Conservation (phyloP, 2,113 vertebrate genomes). For the Chamaetylas fuelleborni region DNA sequence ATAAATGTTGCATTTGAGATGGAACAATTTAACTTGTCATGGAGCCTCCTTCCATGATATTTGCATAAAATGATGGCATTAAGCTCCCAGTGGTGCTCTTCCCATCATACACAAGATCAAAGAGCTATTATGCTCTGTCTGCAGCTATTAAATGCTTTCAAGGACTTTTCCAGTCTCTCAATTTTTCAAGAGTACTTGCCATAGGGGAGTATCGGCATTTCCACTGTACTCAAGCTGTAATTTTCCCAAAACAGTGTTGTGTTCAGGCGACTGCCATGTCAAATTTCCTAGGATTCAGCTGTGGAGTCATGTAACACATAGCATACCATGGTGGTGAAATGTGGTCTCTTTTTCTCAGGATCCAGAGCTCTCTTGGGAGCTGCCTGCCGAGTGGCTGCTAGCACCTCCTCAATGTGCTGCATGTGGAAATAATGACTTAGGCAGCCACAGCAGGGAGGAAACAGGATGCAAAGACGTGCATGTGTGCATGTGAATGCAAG, state of each 20-base stretch:
- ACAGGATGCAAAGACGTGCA: not conserved
- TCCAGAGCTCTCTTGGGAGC: not conserved
- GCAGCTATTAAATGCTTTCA: constrained; percentile 1
- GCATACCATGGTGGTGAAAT: not conserved
- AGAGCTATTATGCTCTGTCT: constrained; percentile 31
- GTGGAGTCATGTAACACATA: not conserved
- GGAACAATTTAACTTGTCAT: not conserved
- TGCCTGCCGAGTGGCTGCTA: not conserved
- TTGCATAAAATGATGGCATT: constrained; percentile 39
- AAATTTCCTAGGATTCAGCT: not conserved
- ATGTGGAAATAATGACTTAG: not conserved
- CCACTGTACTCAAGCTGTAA: not conserved
- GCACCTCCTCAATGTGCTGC: not conserved
- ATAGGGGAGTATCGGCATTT: not conserved
- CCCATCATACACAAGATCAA: constrained; percentile 15
- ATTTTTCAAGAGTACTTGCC: not conserved
- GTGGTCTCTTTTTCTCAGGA: not conserved
- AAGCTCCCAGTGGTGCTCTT: constrained; percentile 18
- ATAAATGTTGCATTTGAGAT: not conserved
- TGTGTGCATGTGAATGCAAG: not conserved
- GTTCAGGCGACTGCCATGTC: not conserved
- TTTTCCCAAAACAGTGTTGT: not conserved
- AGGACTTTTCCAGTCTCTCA: not conserved
- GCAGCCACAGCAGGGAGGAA: not conserved
- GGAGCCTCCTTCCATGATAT: not conserved